Conservation (phyloP, 2,888 invertebrate genomes). For the Chironomus tentans region DNA sequence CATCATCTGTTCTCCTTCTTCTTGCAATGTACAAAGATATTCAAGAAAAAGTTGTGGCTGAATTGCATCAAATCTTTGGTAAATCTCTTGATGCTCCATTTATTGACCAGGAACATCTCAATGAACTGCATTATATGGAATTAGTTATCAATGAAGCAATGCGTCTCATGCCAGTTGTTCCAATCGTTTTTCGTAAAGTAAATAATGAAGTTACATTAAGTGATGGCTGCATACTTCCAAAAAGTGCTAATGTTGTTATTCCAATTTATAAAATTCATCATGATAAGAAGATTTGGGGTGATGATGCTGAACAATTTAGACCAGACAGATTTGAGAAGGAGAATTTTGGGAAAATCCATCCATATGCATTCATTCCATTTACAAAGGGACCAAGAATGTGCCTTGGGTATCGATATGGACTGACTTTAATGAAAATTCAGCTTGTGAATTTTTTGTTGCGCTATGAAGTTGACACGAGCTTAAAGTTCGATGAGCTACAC, state of each 20-base stretch:
- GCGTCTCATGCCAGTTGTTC: slow-evolving; percentile 35
- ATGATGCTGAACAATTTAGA: slow-evolving; percentile 6
- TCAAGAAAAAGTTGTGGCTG: slow-evolving; percentile 35
- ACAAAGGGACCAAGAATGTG: not conserved
- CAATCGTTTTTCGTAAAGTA: not conserved
- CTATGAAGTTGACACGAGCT: not conserved
- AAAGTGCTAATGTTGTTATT: not conserved
- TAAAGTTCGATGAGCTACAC: not conserved
- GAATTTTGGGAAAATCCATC: not conserved
- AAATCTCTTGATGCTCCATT: slow-evolving; percentile 31
- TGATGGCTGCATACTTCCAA: not conserved
- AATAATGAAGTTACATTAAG: not conserved
- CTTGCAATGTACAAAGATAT: slow-evolving; percentile 37
- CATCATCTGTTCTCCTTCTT: slow-evolving; percentile 32
- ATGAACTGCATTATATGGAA: slow-evolving; percentile 37
- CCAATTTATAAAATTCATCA: not conserved
- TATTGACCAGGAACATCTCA: slow-evolving; percentile 34
- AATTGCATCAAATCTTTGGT: slow-evolving; percentile 29
- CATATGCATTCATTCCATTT: slow-evolving; percentile 16
- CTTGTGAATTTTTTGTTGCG: not conserved
- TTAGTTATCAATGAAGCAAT: slow-evolving; percentile 38
- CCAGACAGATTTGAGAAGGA: slow-evolving; percentile 14
- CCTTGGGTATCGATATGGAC: not conserved
- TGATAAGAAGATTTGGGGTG: slow-evolving; percentile 1
- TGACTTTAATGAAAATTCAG: not conserved